A percentile compares a stretch with the other conserved stretches of the same genome.
Evolutionary conservation across 1,140 invertebrate genomes (phyloP).

Genomic region (Elymnias hypermnestra): DNA sequence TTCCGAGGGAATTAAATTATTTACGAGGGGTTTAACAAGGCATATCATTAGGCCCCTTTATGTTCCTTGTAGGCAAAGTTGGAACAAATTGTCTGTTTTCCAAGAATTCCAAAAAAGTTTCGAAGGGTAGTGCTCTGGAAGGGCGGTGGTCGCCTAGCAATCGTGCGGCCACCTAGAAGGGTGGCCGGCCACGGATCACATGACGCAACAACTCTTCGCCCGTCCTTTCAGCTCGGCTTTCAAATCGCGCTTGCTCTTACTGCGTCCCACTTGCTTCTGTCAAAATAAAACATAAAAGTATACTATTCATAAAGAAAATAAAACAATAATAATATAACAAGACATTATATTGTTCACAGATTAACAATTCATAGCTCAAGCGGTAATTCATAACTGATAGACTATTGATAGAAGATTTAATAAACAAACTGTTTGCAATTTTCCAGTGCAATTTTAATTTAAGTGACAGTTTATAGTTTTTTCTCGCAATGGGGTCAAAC

Average conservation of each 20-base stretch:
- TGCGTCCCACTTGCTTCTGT: conserved; percentile 70
- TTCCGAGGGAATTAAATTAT: conserved; percentile 8
- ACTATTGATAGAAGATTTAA: too few species aligned
- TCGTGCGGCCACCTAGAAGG: conserved; percentile 60
- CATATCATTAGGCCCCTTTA: conserved; percentile 29
- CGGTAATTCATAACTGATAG: too few species aligned
- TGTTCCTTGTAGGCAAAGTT: conserved; percentile 25
- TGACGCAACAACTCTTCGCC: conserved; percentile 76
- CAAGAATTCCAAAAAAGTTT: conserved; percentile 5
- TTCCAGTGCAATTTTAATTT: too few species aligned
- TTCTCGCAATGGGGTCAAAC: too few species aligned
- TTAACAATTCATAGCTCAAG: too few species aligned
- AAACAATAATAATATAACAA: conserved; percentile 1
- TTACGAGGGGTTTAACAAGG: conserved; percentile 35
- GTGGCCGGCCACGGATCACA: conserved; percentile 77
- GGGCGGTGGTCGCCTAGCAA: conserved; percentile 5
- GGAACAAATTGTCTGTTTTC: conserved; percentile 20
- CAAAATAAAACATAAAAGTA: conserved; percentile 12
- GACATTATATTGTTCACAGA: too few species aligned
- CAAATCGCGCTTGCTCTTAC: conserved; percentile 76
- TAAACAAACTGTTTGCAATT: too few species aligned
- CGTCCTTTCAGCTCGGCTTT: conserved; percentile 76
- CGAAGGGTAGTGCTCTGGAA: conserved; percentile 3
- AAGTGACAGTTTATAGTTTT: too few species aligned
- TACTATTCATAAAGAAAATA: too few species aligned